These are phyloP conservation scores for Amphilophus citrinellus DNA, from an alignment of 2,113 vertebrate genomes.

Conservation along the genomic window DNA sequence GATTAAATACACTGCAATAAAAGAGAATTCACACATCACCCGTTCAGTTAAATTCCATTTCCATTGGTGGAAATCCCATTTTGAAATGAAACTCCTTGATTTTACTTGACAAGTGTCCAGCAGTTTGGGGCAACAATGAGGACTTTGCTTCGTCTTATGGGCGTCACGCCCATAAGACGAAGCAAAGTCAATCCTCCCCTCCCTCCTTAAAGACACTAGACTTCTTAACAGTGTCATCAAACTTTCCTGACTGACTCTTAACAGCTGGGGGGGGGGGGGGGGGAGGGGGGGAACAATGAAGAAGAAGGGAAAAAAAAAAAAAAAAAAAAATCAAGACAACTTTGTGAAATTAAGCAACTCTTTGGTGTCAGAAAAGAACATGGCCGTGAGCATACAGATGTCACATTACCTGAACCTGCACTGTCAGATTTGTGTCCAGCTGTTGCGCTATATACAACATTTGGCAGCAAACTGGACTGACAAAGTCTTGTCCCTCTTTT, in stretches of 20 bases:
- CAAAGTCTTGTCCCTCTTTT: conserved; percentile 71
- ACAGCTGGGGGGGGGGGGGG: neutral
- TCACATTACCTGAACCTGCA: conserved; percentile 70
- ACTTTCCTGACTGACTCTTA: conserved; percentile 21
- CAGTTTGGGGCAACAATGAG: conserved; percentile 28
- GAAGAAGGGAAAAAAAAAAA: neutral
- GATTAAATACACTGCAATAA: conserved; percentile 19
- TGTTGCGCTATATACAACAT: conserved; percentile 83
- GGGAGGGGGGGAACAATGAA: too few relatives aligned
- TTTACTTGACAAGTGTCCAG: conserved; percentile 26
- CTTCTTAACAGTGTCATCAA: neutral
- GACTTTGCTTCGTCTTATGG: too few relatives aligned
- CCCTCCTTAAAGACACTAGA: conserved; percentile 14
- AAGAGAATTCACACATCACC: neutral
- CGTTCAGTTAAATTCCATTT: neutral
- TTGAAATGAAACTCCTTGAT: conserved; percentile 60
- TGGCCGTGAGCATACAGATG: conserved; percentile 50
- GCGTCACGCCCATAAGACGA: conserved; percentile 2
- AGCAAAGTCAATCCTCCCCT: neutral
- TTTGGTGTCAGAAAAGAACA: conserved; percentile 80
- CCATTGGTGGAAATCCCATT: conserved; percentile 34
- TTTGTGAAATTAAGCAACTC: conserved; percentile 74
- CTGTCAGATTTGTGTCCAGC: conserved; percentile 88
- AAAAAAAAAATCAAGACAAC: conserved; percentile 67
- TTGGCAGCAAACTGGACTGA: conserved; percentile 84